Conservation (phyloP, 2,113 vertebrate genomes). For the Myotis yumanensis region DNA sequence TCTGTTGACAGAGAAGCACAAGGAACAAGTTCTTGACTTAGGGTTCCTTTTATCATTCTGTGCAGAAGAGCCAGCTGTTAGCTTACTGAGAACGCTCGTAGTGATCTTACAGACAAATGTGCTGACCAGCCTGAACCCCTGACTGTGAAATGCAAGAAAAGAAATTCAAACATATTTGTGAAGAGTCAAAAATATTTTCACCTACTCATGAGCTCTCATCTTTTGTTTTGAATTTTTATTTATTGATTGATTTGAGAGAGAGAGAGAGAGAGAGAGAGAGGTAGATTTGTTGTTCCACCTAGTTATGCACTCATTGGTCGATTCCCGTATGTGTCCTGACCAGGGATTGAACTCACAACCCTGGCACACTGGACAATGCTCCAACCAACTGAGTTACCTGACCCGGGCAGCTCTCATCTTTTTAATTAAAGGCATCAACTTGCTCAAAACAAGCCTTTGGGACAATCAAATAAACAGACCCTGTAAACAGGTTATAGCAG, state of each 20-base stretch:
- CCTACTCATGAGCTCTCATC: slow-evolving; percentile 32
- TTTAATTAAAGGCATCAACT: slow-evolving; percentile 55
- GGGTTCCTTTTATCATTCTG: background rate
- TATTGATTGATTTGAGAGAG: background rate
- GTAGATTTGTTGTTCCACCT: background rate
- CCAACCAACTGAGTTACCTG: background rate
- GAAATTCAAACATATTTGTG: slow-evolving; percentile 23
- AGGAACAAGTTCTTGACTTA: background rate
- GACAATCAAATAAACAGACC: slow-evolving; percentile 43
- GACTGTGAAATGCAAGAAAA: background rate
- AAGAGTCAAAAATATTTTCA: slow-evolving; percentile 55
- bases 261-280: no score
- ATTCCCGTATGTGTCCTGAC: background rate
- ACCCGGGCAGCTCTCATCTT: background rate
- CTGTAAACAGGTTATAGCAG: background rate
- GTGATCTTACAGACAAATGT: background rate
- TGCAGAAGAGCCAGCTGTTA: background rate
- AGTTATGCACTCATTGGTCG: background rate
- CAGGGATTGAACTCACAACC: background rate
- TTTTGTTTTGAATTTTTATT: background rate
- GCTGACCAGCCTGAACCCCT: background rate
- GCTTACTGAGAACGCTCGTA: background rate
- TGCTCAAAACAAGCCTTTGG: slow-evolving; percentile 49
- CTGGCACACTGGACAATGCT: background rate
- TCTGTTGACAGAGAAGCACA: background rate